Percentiles rank a stretch among this genome's conserved stretches.
Evolutionary conservation across 2,797 vertebrate species (phyloP).

Genomic region (Acrossocheilus fasciatus): DNA sequence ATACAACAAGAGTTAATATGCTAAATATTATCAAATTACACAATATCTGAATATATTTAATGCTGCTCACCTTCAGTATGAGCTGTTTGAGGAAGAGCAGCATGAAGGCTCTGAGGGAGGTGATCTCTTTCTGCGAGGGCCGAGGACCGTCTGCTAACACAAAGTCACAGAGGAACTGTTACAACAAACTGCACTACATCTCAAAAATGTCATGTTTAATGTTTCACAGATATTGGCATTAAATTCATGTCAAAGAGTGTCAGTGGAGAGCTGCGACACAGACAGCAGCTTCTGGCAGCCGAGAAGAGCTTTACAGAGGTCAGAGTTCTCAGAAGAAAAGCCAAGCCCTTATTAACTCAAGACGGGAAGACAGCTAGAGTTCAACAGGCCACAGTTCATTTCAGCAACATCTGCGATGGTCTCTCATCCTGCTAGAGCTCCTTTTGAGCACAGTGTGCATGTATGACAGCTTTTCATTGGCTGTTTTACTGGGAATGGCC

Average conservation of each 20-base stretch:
- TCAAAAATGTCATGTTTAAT: background rate
- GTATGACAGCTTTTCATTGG: constrained; percentile 14
- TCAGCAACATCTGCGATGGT: background rate
- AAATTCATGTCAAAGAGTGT: background rate
- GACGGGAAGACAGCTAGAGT: background rate
- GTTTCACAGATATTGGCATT: constrained; percentile 12
- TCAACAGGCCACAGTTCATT: constrained; percentile 1
- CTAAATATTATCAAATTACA: background rate
- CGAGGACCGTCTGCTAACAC: constrained; percentile 87
- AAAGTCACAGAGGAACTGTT: constrained; percentile 23
- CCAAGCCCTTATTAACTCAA: constrained; percentile 9
- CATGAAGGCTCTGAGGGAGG: constrained; percentile 91
- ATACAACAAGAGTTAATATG: background rate
- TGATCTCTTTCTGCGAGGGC: constrained; percentile 91
- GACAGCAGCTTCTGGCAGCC: background rate
- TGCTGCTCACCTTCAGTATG: constrained; percentile 89
- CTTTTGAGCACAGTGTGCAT: background rate
- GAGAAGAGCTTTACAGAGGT: constrained; percentile 1
- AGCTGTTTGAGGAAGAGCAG: constrained; percentile 96
- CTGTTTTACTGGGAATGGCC: background rate
- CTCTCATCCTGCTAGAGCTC: background rate
- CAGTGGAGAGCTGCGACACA: background rate
- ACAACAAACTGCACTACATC: background rate
- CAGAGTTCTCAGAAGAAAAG: constrained; percentile 5
- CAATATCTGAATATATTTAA: background rate